Conservation (phyloP, 2,797 vertebrate species). For the Capromys pilorides region DNA sequence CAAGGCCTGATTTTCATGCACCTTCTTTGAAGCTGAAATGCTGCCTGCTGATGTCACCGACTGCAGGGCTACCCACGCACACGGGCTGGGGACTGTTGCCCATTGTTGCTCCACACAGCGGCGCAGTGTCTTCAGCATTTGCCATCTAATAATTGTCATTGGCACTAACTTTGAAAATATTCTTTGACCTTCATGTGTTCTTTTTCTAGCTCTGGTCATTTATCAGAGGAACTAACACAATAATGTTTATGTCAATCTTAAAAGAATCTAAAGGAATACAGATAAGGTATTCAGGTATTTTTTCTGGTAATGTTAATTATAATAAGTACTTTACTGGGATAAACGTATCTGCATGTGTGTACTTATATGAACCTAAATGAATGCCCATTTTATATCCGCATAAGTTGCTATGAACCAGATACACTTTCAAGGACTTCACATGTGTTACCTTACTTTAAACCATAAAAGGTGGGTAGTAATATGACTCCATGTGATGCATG, state of each 20-base stretch:
- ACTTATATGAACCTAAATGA: background rate
- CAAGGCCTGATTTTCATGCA: slow-evolving; percentile 33
- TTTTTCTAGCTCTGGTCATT: slow-evolving; percentile 2
- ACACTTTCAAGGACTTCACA: background rate
- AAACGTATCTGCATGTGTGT: background rate
- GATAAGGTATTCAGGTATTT: background rate
- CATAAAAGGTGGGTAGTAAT: background rate
- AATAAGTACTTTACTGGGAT: slow-evolving; percentile 11
- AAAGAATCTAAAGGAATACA: slow-evolving; percentile 3
- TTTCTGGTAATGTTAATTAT: background rate
- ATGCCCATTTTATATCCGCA: background rate
- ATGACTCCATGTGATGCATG: background rate
- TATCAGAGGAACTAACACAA: slow-evolving; percentile 25
- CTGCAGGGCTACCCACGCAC: background rate
- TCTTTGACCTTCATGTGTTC: slow-evolving; percentile 42
- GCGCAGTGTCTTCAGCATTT: background rate
- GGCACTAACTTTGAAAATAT: slow-evolving; percentile 58
- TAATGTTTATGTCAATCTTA: slow-evolving; percentile 5
- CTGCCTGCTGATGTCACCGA: slow-evolving; percentile 25
- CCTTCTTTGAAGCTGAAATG: background rate
- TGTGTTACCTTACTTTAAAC: background rate
- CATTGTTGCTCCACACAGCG: slow-evolving; percentile 23
- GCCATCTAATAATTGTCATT: slow-evolving; percentile 49
- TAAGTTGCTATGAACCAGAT: background rate
- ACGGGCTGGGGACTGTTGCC: background rate